Evolutionary conservation across 1,140 invertebrate species (phyloP).

Genomic region (Dysdera silvatica): DNA sequence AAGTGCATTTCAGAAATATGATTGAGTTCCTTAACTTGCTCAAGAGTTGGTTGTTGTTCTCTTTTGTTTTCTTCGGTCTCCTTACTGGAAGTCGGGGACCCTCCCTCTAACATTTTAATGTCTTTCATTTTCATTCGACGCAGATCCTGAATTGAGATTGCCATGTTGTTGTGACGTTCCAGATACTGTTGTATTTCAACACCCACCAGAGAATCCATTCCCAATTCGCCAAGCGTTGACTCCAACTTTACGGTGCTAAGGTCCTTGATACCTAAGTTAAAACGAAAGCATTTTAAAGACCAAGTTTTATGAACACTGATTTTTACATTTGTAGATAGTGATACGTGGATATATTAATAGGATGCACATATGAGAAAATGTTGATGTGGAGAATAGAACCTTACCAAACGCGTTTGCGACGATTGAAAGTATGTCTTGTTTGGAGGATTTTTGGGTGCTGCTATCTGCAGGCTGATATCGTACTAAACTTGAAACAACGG

Average conservation of each 20-base stretch:
- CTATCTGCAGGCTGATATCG: constrained; percentile 38
- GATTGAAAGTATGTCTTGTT: constrained; percentile 12
- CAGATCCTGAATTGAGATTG: constrained; percentile 82
- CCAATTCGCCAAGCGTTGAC: constrained; percentile 76
- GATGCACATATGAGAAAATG: no score
- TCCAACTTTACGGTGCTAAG: constrained; percentile 61
- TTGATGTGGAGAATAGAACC: no score
- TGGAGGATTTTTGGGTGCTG: constrained; percentile 3
- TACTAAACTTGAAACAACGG: constrained; percentile 76
- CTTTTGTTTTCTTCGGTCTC: neutral
- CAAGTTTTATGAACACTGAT: no score
- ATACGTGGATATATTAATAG: no score
- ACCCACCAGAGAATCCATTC: constrained; percentile 96
- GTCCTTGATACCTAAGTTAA: constrained; percentile 84
- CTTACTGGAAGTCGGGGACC: no score
- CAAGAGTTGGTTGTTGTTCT: constrained; percentile 15
- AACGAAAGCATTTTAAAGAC: no score
- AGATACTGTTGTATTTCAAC: constrained; percentile 95
- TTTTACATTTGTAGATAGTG: no score
- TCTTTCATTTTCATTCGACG: constrained; percentile 65
- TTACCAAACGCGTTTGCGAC: constrained; percentile 26
- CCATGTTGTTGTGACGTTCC: constrained; percentile 82
- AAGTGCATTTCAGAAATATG: neutral
- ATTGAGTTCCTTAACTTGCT: neutral
- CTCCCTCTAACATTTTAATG: constrained; percentile 57